A percentile compares a stretch with the other conserved stretches of the same genome.
Evolutionary conservation across 2,797 vertebrate species (phyloP).

Genomic region (Australoheros facetus): DNA sequence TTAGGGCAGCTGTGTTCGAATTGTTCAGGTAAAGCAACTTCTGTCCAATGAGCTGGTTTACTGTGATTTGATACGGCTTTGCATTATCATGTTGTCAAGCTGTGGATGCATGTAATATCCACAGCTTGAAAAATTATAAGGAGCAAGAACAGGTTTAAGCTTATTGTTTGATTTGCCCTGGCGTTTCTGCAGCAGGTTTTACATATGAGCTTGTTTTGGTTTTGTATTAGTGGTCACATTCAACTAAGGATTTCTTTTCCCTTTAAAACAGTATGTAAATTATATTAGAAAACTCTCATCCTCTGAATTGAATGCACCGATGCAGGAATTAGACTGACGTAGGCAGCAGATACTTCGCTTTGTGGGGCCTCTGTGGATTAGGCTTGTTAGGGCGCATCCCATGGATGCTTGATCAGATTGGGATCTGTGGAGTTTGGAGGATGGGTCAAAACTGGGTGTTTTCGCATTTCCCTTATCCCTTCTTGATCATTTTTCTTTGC

Average conservation of each 20-base stretch:
- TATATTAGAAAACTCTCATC: neutral
- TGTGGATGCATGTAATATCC: neutral
- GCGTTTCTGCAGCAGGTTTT: neutral
- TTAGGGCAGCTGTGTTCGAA: neutral
- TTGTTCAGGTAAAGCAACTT: neutral
- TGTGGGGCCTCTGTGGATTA: neutral
- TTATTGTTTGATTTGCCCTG: neutral
- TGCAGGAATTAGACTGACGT: neutral
- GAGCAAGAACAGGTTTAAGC: neutral
- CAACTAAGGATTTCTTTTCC: neutral
- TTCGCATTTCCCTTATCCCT: neutral
- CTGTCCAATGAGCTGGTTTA: neutral
- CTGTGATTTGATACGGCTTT: neutral
- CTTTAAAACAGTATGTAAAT: neutral
- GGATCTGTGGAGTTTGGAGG: neutral
- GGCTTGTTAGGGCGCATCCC: neutral
- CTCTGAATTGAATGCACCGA: neutral
- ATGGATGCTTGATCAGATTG: slow-evolving; percentile 2
- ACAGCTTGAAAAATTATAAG: neutral
- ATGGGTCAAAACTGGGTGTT: neutral
- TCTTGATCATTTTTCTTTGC: neutral
- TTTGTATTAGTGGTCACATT: neutral
- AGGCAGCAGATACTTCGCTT: neutral
- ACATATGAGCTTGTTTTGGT: neutral
- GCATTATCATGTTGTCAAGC: neutral